Base-by-base conservation (phyloP, 1,140 invertebrate genomes). In the Sipha flava region DNA sequence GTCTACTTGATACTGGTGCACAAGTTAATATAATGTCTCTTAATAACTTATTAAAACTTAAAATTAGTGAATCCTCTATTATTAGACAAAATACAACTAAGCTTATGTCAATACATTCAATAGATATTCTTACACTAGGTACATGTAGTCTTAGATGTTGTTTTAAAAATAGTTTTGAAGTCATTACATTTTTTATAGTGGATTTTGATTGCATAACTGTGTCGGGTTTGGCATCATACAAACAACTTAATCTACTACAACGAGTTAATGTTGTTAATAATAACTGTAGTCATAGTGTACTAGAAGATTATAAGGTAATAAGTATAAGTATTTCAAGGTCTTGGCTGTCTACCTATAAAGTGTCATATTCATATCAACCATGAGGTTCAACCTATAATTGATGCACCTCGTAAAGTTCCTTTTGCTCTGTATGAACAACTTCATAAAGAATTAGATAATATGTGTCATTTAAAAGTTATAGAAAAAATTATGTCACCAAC, bases 361-460 rank as follows among this genome's bases (percentile, higher is more conserved):
- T 81, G 72, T 70, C 31, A 82, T 52, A 82, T 83, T 16, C 77
- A 80, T 52, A 7, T 82, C 49, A 81, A 81, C 66, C 70, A 80
- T n/a, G 37, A 81, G 82, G 79, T 80, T 83, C 68, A 81, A 73
- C 83, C 82, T 73, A 54, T 79, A 82, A 82, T 84, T 3, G 79
- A 84, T 82, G 80, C 84, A 49, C 81, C 83, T 23, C 81, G 85
- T 45, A 84, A 82, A 81, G 66, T 86, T 31, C 85, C 85, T 43
- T 84, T 86, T 72, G 77, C 81, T 31, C 64, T 86, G 31, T 66
- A 80, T 57, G 77, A 84, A 45, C 81, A 83, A 66, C 80, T 86
- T 23, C 14, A 9, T 3, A 23, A 21, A 14, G 37, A 70, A 47
- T 14, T 70, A 16, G n/a, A 85, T 54, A 83, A 85, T 6, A 85